A percentile compares a stretch with the other conserved stretches of the same genome.
phyloP scores from a whole-genome alignment of 2,888 invertebrate species.

The Dynastes maya region DNA sequence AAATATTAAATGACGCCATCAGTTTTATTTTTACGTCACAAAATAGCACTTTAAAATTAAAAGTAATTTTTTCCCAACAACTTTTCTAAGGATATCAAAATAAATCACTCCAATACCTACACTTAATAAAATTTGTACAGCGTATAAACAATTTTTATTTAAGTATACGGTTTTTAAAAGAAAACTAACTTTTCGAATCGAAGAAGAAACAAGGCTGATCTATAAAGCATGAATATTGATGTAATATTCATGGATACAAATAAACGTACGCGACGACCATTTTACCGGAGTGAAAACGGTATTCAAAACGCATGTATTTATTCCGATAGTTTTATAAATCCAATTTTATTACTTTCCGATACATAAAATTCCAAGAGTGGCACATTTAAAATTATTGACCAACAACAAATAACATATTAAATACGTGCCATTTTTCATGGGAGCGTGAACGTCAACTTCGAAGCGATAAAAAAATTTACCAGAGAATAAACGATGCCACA shows the following conservation, averaged over 20 bases:
- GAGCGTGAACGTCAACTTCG: slow-evolving; percentile 3
- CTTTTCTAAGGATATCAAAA: no score
- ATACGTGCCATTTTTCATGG: slow-evolving; percentile 7
- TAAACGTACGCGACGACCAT: not conserved
- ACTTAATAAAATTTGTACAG: no score
- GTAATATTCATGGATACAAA: slow-evolving; percentile 12
- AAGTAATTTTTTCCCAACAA: no score
- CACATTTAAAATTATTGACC: slow-evolving; percentile 34
- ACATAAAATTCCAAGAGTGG: slow-evolving; percentile 32
- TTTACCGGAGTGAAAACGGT: slow-evolving; percentile 4
- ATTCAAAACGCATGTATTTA: slow-evolving; percentile 12
- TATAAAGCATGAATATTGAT: slow-evolving; percentile 15
- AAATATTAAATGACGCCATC: no score
- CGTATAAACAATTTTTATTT: no score
- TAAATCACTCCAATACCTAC: no score
- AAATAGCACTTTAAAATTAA: no score
- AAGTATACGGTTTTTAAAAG: no score
- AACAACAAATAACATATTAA: slow-evolving; percentile 19
- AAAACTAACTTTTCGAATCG: not conserved
- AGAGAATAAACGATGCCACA: no score
- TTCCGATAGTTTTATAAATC: slow-evolving; percentile 39
- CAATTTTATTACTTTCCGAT: slow-evolving; percentile 35
- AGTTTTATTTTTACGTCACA: no score
- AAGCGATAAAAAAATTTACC: slow-evolving; percentile 7
- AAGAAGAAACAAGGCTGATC: not conserved